Evolutionary conservation across 2,113 vertebrate genomes (phyloP).

Genomic region (Nothoprocta perdicaria): DNA sequence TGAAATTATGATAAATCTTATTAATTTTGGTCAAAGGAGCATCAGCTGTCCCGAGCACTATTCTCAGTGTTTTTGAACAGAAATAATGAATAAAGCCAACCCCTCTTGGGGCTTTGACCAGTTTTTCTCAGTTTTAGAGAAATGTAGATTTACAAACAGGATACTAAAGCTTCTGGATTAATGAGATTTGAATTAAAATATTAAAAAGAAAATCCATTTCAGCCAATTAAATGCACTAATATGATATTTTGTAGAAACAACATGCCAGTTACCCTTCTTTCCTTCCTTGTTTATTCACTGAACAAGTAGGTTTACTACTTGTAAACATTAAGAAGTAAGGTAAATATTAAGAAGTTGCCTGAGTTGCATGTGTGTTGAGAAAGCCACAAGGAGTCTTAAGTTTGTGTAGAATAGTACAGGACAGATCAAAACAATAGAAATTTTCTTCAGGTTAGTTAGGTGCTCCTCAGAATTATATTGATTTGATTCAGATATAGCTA

Average conservation of each 20-base stretch:
- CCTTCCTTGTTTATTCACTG: background rate
- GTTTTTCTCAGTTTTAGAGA: background rate
- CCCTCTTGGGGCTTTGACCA: background rate
- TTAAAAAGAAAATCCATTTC: conserved; percentile 53
- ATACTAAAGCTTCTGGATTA: conserved; percentile 18
- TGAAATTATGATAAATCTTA: too few species aligned
- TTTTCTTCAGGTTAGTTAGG: background rate
- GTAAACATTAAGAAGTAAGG: too few species aligned
- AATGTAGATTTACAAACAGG: background rate
- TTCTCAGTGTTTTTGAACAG: background rate
- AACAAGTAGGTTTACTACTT: background rate
- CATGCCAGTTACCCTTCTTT: background rate
- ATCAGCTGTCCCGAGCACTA: background rate
- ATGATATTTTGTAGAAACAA: conserved; percentile 12
- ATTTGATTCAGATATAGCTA: background rate
- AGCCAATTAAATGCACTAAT: conserved; percentile 36
- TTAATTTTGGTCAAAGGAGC: background rate
- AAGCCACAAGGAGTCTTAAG: background rate
- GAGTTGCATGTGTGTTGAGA: background rate
- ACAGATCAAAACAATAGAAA: background rate
- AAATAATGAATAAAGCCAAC: background rate
- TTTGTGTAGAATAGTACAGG: background rate
- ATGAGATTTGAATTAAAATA: conserved; percentile 45
- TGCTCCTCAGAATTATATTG: background rate
- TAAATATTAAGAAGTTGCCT: background rate